A percentile compares a stretch with the other conserved stretches of the same genome.
These are phyloP conservation scores for Porites cylindrica DNA, from an alignment of 92 coral and sea anemone species.

Conservation along the genomic window DNA sequence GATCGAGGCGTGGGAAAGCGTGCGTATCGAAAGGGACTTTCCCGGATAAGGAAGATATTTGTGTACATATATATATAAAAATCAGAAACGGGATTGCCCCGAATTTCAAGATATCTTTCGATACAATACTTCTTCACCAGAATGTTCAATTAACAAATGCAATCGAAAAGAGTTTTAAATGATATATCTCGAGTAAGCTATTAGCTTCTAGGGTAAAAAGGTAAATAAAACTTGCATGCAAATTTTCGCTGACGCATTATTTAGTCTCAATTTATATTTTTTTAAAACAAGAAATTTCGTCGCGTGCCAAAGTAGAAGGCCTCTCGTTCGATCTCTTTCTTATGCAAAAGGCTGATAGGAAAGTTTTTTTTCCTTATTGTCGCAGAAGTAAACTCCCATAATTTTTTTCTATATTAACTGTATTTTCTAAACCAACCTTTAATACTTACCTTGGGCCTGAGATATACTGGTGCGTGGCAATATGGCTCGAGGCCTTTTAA, in stretches of 20 bases:
- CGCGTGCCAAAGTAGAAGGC: background rate
- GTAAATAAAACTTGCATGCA: background rate
- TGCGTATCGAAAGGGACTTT: slow-evolving; percentile 10
- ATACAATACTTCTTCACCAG: background rate
- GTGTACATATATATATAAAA: background rate
- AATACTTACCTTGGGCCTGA: slow-evolving; percentile 17
- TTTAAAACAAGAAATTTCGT: background rate
- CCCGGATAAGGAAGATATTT: slow-evolving; percentile 28
- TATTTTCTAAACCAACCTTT: background rate
- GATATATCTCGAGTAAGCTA: too few species aligned
- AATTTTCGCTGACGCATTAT: background rate
- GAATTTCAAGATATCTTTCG: too few species aligned
- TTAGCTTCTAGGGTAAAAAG: too few species aligned
- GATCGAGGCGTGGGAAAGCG: too few species aligned
- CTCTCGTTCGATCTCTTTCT: background rate
- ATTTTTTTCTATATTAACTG: background rate
- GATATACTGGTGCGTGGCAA: slow-evolving; percentile 42
- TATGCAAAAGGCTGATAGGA: background rate
- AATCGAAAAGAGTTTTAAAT: too few species aligned
- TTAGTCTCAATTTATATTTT: background rate
- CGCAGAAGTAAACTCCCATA: background rate
- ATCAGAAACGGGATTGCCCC: slow-evolving; percentile 26
- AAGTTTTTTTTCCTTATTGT: background rate
- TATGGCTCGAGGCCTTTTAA: slow-evolving; percentile 35
- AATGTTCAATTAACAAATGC: background rate